Percentiles rank a stretch among this genome's conserved stretches.
These are phyloP conservation scores for Coptotermes formosanus DNA, from an alignment of 1,140 invertebrate genomes.

Conservation along the genomic window DNA sequence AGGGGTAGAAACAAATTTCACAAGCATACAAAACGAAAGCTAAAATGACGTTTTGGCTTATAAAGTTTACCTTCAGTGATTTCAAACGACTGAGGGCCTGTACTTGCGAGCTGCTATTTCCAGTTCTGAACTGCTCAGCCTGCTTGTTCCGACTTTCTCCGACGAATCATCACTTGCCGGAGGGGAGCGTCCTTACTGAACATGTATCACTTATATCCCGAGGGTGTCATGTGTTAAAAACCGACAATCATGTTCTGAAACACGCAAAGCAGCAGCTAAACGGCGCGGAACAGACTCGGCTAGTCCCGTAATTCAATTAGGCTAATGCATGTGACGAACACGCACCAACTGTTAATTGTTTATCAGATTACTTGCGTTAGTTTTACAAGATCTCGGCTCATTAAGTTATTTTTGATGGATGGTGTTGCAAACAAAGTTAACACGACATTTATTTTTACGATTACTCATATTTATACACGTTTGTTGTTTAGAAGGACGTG, in stretches of 20 bases:
- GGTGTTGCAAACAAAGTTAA: background rate
- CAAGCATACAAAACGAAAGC: no score
- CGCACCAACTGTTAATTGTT: background rate
- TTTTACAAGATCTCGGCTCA: background rate
- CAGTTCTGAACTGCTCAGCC: no score
- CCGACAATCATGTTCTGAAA: slow-evolving; percentile 13
- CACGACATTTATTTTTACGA: background rate
- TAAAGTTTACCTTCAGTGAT: no score
- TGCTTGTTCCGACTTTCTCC: no score
- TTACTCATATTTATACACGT: background rate
- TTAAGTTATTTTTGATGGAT: slow-evolving; percentile 17
- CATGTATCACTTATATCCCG: background rate
- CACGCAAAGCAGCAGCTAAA: slow-evolving; percentile 12
- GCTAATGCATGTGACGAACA: slow-evolving; percentile 14
- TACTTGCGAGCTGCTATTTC: no score
- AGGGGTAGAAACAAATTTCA: no score
- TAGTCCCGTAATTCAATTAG: background rate
- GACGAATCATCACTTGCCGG: background rate
- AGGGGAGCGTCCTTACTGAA: background rate
- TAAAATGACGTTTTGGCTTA: no score
- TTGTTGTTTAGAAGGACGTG: background rate
- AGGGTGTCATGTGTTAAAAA: slow-evolving; percentile 18
- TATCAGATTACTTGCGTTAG: slow-evolving; percentile 4
- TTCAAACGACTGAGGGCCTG: no score
- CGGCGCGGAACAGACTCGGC: background rate